A percentile compares a stretch with the other conserved stretches of the same genome.
phyloP scores from a whole-genome alignment of 2,888 invertebrate genomes.

The Acronicta leporina region DNA sequence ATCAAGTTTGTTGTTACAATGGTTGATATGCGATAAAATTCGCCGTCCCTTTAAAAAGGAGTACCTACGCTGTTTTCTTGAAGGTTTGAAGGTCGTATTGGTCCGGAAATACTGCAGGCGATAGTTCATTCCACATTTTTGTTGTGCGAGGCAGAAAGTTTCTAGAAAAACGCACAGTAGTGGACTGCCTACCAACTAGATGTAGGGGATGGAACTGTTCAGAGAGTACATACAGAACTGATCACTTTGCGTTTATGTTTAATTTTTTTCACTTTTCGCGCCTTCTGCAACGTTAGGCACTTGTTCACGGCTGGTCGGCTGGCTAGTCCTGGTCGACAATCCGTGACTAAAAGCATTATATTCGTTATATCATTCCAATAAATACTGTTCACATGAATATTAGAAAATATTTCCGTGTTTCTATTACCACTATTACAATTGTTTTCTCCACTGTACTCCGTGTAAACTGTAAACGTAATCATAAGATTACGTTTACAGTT shows the following conservation, averaged over 20 bases:
- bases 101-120: too few relatives aligned
- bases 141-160: too few relatives aligned
- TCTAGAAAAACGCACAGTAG: too few relatives aligned
- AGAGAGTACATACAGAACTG: too few relatives aligned
- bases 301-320: conserved; percentile 26
- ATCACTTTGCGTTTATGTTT: too few relatives aligned
- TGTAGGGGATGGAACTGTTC: too few relatives aligned
- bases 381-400: conserved; percentile 29
- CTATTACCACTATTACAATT: conserved; percentile 16
- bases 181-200: too few relatives aligned
- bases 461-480: too few relatives aligned
- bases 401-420: conserved; percentile 19
- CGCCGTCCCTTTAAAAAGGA: too few relatives aligned
- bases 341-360: conserved; percentile 28
- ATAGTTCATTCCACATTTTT: too few relatives aligned
- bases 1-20: conserved; percentile 5
- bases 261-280: conserved; percentile 15
- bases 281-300: conserved; percentile 10
- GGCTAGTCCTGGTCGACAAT: not conserved
- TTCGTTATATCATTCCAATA: conserved; percentile 27
- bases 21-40: not conserved
- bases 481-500: conserved; percentile 17
- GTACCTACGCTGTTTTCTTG: too few relatives aligned
- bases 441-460: conserved; percentile 1
- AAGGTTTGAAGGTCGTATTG: too few relatives aligned